phyloP scores from a whole-genome alignment of 2,888 invertebrate genomes.

The Rosalia funebris region DNA sequence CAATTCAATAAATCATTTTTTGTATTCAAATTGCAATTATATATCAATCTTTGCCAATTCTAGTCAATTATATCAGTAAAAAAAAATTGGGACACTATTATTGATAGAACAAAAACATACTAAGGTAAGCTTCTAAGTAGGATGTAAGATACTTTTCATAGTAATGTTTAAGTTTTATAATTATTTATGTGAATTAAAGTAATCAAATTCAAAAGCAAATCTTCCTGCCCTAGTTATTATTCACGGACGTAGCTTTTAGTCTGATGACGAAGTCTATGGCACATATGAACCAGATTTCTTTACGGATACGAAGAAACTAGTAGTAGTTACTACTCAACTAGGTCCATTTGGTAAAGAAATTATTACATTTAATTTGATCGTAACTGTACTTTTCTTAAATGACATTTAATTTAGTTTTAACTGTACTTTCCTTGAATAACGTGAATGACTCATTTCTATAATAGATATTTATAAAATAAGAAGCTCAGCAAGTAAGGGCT shows the following conservation, averaged over 20 bases:
- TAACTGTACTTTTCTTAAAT: background rate
- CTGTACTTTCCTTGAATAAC: background rate
- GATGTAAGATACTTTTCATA: too few relatives aligned
- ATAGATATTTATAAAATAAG: background rate
- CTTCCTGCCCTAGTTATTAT: conserved; percentile 3
- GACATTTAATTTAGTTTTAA: background rate
- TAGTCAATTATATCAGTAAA: too few relatives aligned
- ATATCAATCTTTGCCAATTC: too few relatives aligned
- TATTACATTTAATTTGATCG: background rate
- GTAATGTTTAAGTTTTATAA: too few relatives aligned
- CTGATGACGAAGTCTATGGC: conserved; percentile 5
- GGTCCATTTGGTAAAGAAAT: conserved; percentile 30
- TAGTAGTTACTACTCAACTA: conserved; percentile 11
- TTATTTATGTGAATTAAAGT: too few relatives aligned
- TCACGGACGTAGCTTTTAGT: conserved; percentile 12
- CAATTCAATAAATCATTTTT: too few relatives aligned
- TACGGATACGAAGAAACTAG: conserved; percentile 9
- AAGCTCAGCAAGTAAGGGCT: background rate
- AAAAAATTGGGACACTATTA: too few relatives aligned
- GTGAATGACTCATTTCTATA: background rate
- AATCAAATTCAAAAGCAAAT: conserved; percentile 1
- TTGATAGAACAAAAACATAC: too few relatives aligned
- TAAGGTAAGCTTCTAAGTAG: too few relatives aligned
- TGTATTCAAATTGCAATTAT: too few relatives aligned
- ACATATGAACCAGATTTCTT: conserved; percentile 15